These are phyloP conservation scores for Leptinotarsa haldemani DNA, from an alignment of 2,888 invertebrate species.

Conservation along the genomic window DNA sequence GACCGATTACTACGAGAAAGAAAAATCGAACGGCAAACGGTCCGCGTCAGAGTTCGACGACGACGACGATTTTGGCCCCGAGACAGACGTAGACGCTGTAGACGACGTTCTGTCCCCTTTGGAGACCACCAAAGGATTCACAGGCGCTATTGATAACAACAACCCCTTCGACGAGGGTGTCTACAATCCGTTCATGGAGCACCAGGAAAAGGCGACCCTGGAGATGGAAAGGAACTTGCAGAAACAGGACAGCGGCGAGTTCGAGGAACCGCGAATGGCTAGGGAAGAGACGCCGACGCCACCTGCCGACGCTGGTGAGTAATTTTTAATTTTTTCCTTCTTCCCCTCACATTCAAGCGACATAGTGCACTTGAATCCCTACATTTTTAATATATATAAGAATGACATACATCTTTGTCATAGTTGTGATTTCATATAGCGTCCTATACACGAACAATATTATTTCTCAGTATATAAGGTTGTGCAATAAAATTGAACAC, in stretches of 20 bases:
- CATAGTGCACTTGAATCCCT: too few relatives aligned
- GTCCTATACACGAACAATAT: too few relatives aligned
- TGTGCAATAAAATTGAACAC: too few relatives aligned
- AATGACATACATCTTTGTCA: too few relatives aligned
- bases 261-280: constrained; percentile 54
- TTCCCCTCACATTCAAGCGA: too few relatives aligned
- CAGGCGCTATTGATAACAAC: constrained; percentile 54
- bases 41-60: constrained; percentile 59
- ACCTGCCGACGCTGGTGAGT: constrained; percentile 71
- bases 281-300: constrained; percentile 71
- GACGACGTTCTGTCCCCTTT: constrained; percentile 66
- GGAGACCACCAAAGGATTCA: constrained; percentile 53
- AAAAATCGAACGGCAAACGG: constrained; percentile 55
- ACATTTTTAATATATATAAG: too few relatives aligned
- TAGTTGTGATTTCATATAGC: too few relatives aligned
- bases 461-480: too few relatives aligned
- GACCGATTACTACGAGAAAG: constrained; percentile 49
- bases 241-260: constrained; percentile 48
- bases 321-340: background rate
- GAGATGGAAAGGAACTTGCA: constrained; percentile 48
- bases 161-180: constrained; percentile 48
- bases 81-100: constrained; percentile 79
- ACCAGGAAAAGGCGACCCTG: constrained; percentile 55
- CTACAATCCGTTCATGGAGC: constrained; percentile 57
- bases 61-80: constrained; percentile 78